Conservation (phyloP, 2,113 vertebrate genomes). For the Petrocephalus zakoni region DNA sequence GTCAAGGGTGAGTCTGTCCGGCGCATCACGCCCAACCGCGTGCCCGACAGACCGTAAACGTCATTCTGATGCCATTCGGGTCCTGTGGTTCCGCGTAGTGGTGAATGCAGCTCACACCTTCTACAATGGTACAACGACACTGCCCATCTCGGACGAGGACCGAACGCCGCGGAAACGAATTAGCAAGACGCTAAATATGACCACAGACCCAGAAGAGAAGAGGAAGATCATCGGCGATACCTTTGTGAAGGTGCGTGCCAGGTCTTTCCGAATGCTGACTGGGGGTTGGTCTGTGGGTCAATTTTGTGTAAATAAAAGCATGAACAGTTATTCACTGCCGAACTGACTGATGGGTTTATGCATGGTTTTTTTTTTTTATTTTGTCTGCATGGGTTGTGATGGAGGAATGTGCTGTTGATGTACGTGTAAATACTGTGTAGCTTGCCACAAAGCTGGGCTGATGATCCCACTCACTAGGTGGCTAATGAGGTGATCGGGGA, state of each 20-base stretch:
- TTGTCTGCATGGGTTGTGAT: background rate
- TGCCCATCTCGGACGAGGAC: constrained; percentile 97
- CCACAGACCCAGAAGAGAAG: constrained; percentile 96
- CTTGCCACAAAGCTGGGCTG: background rate
- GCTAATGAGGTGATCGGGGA: constrained; percentile 97
- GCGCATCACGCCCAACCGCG: accelerated
- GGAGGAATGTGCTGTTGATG: background rate
- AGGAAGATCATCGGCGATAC: constrained; percentile 98
- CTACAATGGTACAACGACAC: constrained; percentile 95
- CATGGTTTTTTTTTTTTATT: background rate
- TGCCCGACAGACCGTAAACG: background rate
- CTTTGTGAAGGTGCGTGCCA: constrained; percentile 83
- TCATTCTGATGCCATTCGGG: background rate
- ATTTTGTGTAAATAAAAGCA: background rate
- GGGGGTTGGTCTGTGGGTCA: background rate
- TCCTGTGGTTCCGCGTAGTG: constrained; percentile 58
- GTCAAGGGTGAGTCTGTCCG: constrained; percentile 74
- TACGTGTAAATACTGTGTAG: background rate
- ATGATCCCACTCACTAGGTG: constrained; percentile 61
- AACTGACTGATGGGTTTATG: background rate
- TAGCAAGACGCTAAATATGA: constrained; percentile 98
- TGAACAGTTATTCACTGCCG: too few relatives aligned
- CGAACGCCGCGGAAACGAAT: constrained; percentile 94
- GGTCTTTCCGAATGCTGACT: too few relatives aligned
- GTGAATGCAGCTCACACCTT: constrained; percentile 97